These are phyloP conservation scores for Cordilura impudica DNA, from an alignment of 2,888 invertebrate genomes.

Conservation along the genomic window DNA sequence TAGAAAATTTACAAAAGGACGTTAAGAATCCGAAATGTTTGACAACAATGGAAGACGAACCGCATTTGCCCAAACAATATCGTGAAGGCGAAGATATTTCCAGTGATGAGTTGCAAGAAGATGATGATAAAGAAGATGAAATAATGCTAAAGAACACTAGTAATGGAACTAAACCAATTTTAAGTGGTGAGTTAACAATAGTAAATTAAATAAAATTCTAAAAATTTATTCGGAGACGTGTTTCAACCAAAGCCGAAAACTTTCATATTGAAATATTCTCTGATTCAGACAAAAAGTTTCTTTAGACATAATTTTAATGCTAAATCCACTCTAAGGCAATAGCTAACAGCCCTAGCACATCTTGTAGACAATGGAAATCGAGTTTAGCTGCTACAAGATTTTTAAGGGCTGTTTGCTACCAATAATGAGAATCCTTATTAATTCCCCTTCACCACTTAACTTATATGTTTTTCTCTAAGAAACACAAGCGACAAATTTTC, in stretches of 20 bases:
- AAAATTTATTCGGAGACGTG: too few relatives aligned
- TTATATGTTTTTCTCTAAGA: constrained; percentile 22
- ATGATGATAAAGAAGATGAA: constrained; percentile 66
- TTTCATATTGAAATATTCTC: background rate
- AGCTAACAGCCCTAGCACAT: too few relatives aligned
- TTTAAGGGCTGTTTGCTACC: too few relatives aligned
- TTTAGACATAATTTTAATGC: background rate
- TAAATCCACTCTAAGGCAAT: too few relatives aligned
- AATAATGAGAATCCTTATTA: too few relatives aligned
- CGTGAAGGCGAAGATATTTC: constrained; percentile 76
- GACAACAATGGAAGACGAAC: constrained; percentile 72
- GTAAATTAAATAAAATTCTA: too few relatives aligned
- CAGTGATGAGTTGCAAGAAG: constrained; percentile 76
- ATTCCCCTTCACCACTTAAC: too few relatives aligned
- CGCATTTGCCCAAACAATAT: constrained; percentile 77
- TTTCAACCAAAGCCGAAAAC: background rate
- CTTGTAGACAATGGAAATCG: too few relatives aligned
- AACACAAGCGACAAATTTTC: constrained; percentile 35
- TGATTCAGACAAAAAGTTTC: background rate
- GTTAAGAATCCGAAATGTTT: constrained; percentile 66
- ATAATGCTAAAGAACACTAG: too few relatives aligned
- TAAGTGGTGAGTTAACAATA: constrained; percentile 10
- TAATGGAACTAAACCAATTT: background rate
- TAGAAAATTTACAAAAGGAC: constrained; percentile 65
- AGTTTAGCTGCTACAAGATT: too few relatives aligned